Percentiles rank a stretch among this genome's conserved stretches.
phyloP scores from a whole-genome alignment of 1,140 invertebrate genomes.

The Brevipalpus yothersi region DNA sequence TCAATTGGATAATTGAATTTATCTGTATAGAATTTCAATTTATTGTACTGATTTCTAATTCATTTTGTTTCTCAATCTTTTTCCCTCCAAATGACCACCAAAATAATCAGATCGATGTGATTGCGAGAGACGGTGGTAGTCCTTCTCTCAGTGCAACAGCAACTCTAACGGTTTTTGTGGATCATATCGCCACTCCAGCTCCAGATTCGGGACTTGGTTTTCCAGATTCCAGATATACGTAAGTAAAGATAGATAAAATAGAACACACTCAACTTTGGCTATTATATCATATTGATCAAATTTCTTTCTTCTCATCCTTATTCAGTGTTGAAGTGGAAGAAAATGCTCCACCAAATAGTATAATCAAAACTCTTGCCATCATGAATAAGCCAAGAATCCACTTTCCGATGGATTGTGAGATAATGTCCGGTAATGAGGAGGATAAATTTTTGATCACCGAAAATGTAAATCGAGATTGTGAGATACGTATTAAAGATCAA shows the following conservation, averaged over 20 bases:
- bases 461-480: conserved; percentile 49
- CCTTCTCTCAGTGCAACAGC: conserved; percentile 51
- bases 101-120: conserved; percentile 42
- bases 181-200: conserved; percentile 39
- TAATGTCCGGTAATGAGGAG: conserved; percentile 39
- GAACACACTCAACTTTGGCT: too few relatives aligned
- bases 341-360: conserved; percentile 36
- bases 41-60: conserved; percentile 6
- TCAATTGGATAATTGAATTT: not conserved
- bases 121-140: conserved; percentile 60
- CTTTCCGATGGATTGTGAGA: conserved; percentile 43
- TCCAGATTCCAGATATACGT: conserved; percentile 48
- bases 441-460: conserved; percentile 38
- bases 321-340: conserved; percentile 38
- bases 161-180: conserved; percentile 51
- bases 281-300: not conserved
- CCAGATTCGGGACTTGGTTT: conserved; percentile 49
- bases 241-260: not conserved
- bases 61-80: conserved; percentile 8
- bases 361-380: conserved; percentile 42
- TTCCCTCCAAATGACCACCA: not conserved
- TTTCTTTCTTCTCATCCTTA: not conserved
- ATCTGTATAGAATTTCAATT: not conserved
- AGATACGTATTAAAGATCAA: conserved; percentile 31
- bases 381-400: conserved; percentile 38